A percentile compares a stretch with the other conserved stretches of the same genome.
Evolutionary conservation across 2,888 invertebrate genomes (phyloP).

Genomic region (Protodeltote pygarga): DNA sequence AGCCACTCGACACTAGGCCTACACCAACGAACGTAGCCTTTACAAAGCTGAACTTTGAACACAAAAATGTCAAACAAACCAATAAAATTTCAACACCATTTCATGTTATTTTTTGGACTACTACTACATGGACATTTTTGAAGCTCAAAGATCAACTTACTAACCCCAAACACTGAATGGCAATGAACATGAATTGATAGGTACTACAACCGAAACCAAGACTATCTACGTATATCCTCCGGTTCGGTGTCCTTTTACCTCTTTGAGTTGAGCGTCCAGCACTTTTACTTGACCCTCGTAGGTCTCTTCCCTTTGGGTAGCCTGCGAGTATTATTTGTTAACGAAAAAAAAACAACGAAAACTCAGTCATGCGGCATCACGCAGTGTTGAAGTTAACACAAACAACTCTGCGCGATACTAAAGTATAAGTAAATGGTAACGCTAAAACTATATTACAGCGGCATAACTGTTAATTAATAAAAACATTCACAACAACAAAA

Average conservation of each 20-base stretch:
- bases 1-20: slow-evolving; percentile 71
- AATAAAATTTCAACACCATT: neutral
- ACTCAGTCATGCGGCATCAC: slow-evolving; percentile 69
- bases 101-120: neutral
- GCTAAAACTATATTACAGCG: slow-evolving; percentile 59
- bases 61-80: slow-evolving; percentile 42
- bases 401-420: slow-evolving; percentile 63
- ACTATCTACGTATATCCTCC: slow-evolving; percentile 70
- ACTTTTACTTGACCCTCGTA: slow-evolving; percentile 96
- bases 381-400: slow-evolving; percentile 39
- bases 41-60: slow-evolving; percentile 51
- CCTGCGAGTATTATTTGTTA: slow-evolving; percentile 89
- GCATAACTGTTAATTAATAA: slow-evolving; percentile 58
- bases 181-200: slow-evolving; percentile 76
- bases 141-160: slow-evolving; percentile 44
- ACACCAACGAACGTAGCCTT: slow-evolving; percentile 74
- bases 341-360: slow-evolving; percentile 76
- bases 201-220: slow-evolving; percentile 80
- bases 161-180: slow-evolving; percentile 70
- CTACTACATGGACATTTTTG: slow-evolving; percentile 47
- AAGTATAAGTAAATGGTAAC: slow-evolving; percentile 42
- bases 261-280: slow-evolving; percentile 95
- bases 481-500: slow-evolving; percentile 70
- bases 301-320: slow-evolving; percentile 97
- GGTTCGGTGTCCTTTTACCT: slow-evolving; percentile 89